These are phyloP conservation scores for Cordilura impudica DNA, from an alignment of 2,888 invertebrate species.

Conservation along the genomic window DNA sequence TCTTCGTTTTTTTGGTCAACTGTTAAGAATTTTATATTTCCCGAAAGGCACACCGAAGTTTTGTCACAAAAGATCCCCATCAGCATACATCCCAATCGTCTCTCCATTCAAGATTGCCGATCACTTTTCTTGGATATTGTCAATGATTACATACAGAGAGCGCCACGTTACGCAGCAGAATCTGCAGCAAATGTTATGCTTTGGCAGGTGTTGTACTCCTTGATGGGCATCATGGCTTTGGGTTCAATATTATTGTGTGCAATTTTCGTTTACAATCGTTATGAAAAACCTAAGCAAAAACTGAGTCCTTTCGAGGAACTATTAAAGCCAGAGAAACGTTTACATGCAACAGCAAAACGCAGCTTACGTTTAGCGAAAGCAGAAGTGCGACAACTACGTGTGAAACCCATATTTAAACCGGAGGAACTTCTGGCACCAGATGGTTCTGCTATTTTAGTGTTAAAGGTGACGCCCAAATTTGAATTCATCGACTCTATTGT, in stretches of 20 bases:
- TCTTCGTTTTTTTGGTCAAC: constrained; percentile 62
- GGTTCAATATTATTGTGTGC: constrained; percentile 40
- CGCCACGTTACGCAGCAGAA: constrained; percentile 64
- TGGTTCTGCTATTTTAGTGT: constrained; percentile 44
- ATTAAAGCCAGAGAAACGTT: constrained; percentile 47
- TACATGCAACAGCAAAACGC: constrained; percentile 46
- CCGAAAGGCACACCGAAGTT: constrained; percentile 59
- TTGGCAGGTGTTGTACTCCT: constrained; percentile 62
- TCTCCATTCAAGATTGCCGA: constrained; percentile 63
- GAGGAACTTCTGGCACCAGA: constrained; percentile 56
- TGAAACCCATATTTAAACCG: constrained; percentile 48
- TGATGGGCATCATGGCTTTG: constrained; percentile 55
- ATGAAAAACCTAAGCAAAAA: not conserved
- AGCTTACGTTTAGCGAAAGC: constrained; percentile 56
- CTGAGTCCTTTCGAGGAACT: constrained; percentile 7
- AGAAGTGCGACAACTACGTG: constrained; percentile 53
- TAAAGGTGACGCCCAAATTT: constrained; percentile 54
- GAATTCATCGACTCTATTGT: constrained; percentile 51
- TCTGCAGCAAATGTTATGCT: constrained; percentile 62
- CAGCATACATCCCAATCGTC: constrained; percentile 63
- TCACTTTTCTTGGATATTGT: constrained; percentile 64
- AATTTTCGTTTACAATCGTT: constrained; percentile 50
- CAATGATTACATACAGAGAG: constrained; percentile 64
- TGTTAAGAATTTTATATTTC: constrained; percentile 66
- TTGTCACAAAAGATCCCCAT: constrained; percentile 64